Base-by-base conservation (phyloP, 2,888 invertebrate genomes). In the Drosophila mulleri region DNA sequence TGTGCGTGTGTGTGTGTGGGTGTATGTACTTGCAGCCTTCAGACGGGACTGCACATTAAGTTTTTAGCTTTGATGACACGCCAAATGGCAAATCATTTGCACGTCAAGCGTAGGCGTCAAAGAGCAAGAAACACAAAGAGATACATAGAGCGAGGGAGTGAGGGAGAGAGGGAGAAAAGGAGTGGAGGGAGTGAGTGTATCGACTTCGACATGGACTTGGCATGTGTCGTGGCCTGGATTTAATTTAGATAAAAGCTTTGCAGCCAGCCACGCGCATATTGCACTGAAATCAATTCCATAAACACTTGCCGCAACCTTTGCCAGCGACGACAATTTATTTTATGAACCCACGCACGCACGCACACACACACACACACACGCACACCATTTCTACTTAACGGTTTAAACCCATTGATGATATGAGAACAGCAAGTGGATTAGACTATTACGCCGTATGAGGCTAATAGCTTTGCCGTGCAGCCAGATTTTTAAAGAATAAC, bases 171-270 rank as follows among this genome's bases (percentile, higher is more conserved):
- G 14, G n/a, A n/a, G n/a, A n/a, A n/a, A n/a, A n/a, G 1, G 32
- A 0, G 11, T 20, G 2, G 23, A 3, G 16, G 3, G 23, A 8
- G 23, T 2, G 35, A 64, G 32, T 20, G 48, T 20, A 57, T 44
- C 42, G 18, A 47, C 61, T 59, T 62, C 58, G 58, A 62, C 59
- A 65, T 75, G 75, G 18, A 60, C 68, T 47, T 44, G 48, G 44
- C 66, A 48, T 57, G 56, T 54, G 75, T 35, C 44, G 16, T 23
- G 18, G 44, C 16, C 37, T 66, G 90, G 89, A 88, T 88, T 88
- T 90, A 88, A 88, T 88, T 90, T 88, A 87, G 88, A 88, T 88
- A 88, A 88, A 88, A 88, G 88, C 82, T 82, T 90, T 80, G 42
- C 76, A 54, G 32, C 9, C 52, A 47, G 26, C 35, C 14, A 39